Evolutionary conservation across 2,888 invertebrate genomes (phyloP).

Genomic region (Melikaiella ostensackeni): DNA sequence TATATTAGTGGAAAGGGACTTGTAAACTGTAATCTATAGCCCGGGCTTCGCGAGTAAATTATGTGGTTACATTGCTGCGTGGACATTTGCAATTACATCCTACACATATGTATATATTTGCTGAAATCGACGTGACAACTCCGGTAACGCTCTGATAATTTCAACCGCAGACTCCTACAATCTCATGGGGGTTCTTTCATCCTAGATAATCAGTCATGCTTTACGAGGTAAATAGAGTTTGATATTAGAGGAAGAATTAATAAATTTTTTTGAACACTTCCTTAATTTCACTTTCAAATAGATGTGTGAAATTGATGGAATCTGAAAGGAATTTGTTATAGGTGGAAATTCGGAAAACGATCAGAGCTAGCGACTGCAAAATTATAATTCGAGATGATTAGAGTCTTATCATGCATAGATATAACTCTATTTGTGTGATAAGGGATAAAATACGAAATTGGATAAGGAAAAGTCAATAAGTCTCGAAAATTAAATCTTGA

Average conservation of each 20-base stretch:
- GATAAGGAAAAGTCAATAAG: not conserved
- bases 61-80: conserved; percentile 27
- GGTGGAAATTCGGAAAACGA: not conserved
- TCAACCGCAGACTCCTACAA: conserved; percentile 4
- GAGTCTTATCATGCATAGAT: not conserved
- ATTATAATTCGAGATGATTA: not conserved
- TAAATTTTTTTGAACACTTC: not conserved
- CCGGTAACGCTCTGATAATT: conserved; percentile 24
- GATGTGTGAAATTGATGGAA: not conserved
- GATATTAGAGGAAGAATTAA: not conserved
- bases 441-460: not conserved
- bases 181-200: conserved; percentile 13
- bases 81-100: conserved; percentile 42
- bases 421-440: not conserved
- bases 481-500: not conserved
- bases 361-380: not conserved
- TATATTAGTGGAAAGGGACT: not conserved
- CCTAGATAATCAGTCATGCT: not conserved
- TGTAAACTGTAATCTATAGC: not conserved
- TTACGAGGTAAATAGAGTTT: not conserved
- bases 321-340: not conserved
- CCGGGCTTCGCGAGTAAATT: conserved; percentile 38
- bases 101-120: conserved; percentile 36
- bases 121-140: not conserved
- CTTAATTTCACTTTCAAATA: not conserved